Percentiles rank a stretch among this genome's conserved stretches.
phyloP scores from a whole-genome alignment of 2,797 vertebrate genomes.

The Loris lydekkerianus region DNA sequence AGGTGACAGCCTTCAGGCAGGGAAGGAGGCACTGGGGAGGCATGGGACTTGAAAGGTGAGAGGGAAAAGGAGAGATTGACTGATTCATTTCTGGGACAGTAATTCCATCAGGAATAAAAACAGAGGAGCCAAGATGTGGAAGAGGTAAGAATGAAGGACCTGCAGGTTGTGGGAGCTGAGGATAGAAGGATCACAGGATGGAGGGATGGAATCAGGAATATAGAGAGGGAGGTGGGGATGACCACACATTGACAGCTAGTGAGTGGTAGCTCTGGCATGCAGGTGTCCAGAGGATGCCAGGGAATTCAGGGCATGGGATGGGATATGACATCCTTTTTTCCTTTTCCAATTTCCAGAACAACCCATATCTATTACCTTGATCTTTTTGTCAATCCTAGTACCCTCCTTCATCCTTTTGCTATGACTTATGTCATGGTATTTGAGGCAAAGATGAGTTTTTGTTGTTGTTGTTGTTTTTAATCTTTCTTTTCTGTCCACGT shows the following conservation, averaged over 20 bases:
- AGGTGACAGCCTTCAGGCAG: background rate
- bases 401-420: background rate
- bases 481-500: background rate
- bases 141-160: background rate
- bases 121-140: background rate
- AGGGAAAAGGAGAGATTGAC: background rate
- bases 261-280: background rate
- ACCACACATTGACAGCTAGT: background rate
- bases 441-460: constrained; percentile 48
- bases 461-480: background rate
- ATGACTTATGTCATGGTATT: background rate
- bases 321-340: background rate
- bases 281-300: background rate
- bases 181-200: background rate
- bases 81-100: background rate
- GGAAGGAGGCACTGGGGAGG: background rate
- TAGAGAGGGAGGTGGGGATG: background rate
- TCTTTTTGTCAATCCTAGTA: background rate
- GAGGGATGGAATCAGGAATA: background rate
- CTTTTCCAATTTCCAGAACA: background rate
- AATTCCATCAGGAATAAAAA: background rate
- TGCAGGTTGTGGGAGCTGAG: background rate
- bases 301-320: no score
- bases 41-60: background rate
- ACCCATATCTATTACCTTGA: background rate